Evolutionary conservation across 2,888 invertebrate genomes (phyloP), one percentile per base, ranked within the genome.

Genomic region (Oscheius sp.): DNA sequence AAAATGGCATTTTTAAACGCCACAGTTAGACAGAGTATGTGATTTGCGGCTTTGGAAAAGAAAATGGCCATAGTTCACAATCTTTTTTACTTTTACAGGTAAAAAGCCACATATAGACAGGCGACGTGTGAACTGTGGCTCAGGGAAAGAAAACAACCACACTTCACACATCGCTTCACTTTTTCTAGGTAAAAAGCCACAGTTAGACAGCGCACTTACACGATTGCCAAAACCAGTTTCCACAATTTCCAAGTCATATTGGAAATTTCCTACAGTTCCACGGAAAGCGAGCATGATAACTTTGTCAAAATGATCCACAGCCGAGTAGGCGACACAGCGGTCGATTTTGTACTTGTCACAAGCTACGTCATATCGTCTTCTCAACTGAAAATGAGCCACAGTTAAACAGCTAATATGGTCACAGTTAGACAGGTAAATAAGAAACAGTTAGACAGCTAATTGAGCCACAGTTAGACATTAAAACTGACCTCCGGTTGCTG

Each of bases 221-320:
- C 73, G 71, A 41, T 79, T 76, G 13, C 27, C 55, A 49, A 73
- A 74, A 53, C 71, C 45, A 1, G 74, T 68, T 61, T 79, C 77
- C n/a, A 77, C 77, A 1, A 72, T 55, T 29, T 79, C 79, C 16
- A 79, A 69, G 21, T 72, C 16, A 25, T 74, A 59, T 68, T 79
- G 79, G 1, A 76, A 64, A n/a, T 25, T 56, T 49, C 77, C 77
- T 2, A 74, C 56, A 2, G 79, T 79, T n/a, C 77, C 79, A 59
- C 79, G 55, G 53, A 79, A 79, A n/a, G 72, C 75, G 2, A 79
- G 46, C 23, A 77, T 58, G 27, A 79, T 77, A 5, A 76, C 76
- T 49, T 79, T 72, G 64, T 79, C 77, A 43, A 69, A 70, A 46
- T 79, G 79, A 16, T 74, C 74, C 3, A 73, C 76, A 46, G 77